Evolutionary conservation across 2,888 invertebrate species (phyloP), one percentile per base, ranked within the genome.

Genomic region (Bombyx huttoni): DNA sequence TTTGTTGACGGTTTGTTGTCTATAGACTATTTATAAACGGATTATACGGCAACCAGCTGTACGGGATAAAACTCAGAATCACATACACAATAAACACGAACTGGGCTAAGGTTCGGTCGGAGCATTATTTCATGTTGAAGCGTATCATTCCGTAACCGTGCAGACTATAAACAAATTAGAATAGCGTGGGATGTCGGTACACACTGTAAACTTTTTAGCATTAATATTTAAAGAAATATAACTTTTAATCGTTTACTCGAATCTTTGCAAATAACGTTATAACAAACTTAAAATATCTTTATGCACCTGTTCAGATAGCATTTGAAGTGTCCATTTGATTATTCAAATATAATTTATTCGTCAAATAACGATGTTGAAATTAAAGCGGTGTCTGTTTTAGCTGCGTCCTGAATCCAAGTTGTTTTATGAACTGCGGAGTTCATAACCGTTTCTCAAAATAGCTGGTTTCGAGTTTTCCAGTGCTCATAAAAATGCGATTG

Each of bases 31-130:
- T 86, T 83, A 75, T 84, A 84, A 59, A 56, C 70, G 62, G 58
- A 73, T 80, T 78, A 82, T 78, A 70, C 77, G 70, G 84, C 85
- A 88, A 88, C 64, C 87, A 85, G 70, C 87, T 88, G 74, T 84
- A 87, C 67, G 78, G 69, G 71, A 79, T 78, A 79, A 78, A 80
- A 75, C 68, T 73, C 68, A 55, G 71, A 68, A 77, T 74, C 75
- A 73, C 73, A 67, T 74, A 75, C 72, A 65, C 66, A 75, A 78
- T 84, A 81, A 77, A 78, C 73, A 75, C 67, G 71, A 75, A 73
- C 76, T 70, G 75, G 72, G 68, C 71, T 72, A 65, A 68, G 74
- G 72, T 73, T 73, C 71, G 72, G 71, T 59, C 67, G 70, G 67
- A 74, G 69, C 76, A 77, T 79, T 79, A 79, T 80, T 79, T 81